These are phyloP conservation scores for Piezodorus guildinii DNA, from an alignment of 1,140 invertebrate genomes.

Conservation along the genomic window DNA sequence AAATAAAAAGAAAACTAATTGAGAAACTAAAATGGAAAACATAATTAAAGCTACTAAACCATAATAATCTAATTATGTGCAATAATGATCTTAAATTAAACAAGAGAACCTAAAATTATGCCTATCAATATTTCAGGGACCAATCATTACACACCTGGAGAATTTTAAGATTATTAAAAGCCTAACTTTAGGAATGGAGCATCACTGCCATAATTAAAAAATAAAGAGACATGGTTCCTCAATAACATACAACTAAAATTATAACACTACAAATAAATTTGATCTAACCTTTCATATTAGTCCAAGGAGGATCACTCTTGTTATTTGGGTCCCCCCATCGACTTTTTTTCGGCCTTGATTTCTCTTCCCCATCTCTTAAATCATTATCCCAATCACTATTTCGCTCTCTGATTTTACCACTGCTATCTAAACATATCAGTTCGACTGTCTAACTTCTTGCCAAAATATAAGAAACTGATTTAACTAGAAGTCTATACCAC, in stretches of 20 bases:
- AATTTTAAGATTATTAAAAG: neutral
- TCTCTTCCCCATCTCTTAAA: slow-evolving; percentile 13
- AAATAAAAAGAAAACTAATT: too few relatives aligned
- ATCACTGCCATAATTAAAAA: neutral
- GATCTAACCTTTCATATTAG: slow-evolving; percentile 6
- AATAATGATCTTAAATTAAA: too few relatives aligned
- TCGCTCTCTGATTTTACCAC: slow-evolving; percentile 15
- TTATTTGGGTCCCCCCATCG: slow-evolving; percentile 18
- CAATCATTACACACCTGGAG: neutral
- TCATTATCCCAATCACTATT: slow-evolving; percentile 20
- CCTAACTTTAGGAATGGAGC: too few relatives aligned
- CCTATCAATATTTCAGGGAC: neutral
- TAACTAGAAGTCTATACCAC: too few relatives aligned
- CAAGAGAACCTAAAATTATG: neutral
- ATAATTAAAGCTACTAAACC: too few relatives aligned
- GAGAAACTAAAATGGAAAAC: too few relatives aligned
- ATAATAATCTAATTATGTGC: too few relatives aligned
- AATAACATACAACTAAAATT: neutral
- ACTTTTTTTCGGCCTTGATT: slow-evolving; percentile 19
- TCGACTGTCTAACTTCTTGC: neutral
- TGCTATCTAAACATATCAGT: slow-evolving; percentile 11
- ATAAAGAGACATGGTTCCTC: slow-evolving; percentile 5
- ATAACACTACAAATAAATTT: neutral
- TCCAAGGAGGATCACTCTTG: slow-evolving; percentile 17
- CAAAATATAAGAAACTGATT: too few relatives aligned